Percentiles rank a stretch among this genome's conserved stretches.
These are phyloP conservation scores for Coendou prehensilis DNA, from an alignment of 2,797 vertebrate species.

Conservation along the genomic window DNA sequence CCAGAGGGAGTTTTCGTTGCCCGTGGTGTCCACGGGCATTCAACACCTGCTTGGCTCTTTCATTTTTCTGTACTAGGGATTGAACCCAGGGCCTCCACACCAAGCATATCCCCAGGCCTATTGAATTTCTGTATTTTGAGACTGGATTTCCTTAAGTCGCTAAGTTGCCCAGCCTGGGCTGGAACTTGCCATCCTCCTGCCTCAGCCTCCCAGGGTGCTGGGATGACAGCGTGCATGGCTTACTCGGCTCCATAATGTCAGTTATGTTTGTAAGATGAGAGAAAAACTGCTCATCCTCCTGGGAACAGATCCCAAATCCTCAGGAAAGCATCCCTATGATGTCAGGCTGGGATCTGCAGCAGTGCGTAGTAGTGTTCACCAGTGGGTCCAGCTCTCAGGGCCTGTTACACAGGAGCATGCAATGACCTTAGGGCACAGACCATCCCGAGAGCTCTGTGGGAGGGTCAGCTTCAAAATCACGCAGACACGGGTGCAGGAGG, in stretches of 20 bases:
- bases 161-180: neutral
- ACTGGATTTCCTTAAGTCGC: neutral
- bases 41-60: neutral
- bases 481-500: too few relatives aligned
- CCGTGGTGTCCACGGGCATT: accelerated
- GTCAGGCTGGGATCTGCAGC: neutral
- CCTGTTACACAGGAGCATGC: neutral
- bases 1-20: neutral
- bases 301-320: neutral
- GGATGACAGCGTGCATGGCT: neutral
- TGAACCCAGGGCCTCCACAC: neutral
- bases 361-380: accelerated
- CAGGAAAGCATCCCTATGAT: neutral
- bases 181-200: neutral
- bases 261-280: neutral
- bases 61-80: neutral
- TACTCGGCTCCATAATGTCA: neutral
- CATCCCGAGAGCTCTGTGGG: neutral
- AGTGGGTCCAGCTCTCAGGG: accelerated
- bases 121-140: neutral
- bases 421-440: neutral
- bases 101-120: neutral
- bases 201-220: neutral
- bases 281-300: neutral
- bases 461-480: neutral